These are phyloP conservation scores for Drosophila putrida DNA, from an alignment of 2,888 invertebrate species.

Conservation along the genomic window DNA sequence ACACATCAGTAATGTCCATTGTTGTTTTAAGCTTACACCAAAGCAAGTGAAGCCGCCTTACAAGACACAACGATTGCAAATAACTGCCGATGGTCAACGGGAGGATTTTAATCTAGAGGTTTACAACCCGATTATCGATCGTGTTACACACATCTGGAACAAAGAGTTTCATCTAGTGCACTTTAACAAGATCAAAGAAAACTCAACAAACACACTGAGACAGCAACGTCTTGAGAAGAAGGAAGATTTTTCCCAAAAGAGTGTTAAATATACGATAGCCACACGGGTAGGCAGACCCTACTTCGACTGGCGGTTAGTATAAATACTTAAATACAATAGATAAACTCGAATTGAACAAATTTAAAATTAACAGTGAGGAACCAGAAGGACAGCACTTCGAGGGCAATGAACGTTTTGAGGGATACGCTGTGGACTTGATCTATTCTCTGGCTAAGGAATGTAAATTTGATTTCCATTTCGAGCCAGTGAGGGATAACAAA, in stretches of 20 bases:
- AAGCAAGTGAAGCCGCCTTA: slow-evolving; percentile 86
- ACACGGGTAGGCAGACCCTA: slow-evolving; percentile 91
- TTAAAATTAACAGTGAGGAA: slow-evolving; percentile 44
- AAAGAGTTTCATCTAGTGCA: slow-evolving; percentile 72
- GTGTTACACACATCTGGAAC: slow-evolving; percentile 85
- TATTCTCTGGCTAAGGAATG: slow-evolving; percentile 90
- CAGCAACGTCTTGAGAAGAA: slow-evolving; percentile 75
- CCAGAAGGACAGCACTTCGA: slow-evolving; percentile 84
- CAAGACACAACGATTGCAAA: slow-evolving; percentile 87
- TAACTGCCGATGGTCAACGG: slow-evolving; percentile 88
- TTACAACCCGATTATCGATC: slow-evolving; percentile 84
- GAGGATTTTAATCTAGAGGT: slow-evolving; percentile 86
- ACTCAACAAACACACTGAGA: slow-evolving; percentile 80
- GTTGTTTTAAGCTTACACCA: slow-evolving; percentile 86
- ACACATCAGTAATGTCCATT: no score
- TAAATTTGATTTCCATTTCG: slow-evolving; percentile 90
- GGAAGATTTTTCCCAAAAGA: slow-evolving; percentile 87
- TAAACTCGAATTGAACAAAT: not conserved
- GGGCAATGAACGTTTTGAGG: slow-evolving; percentile 93
- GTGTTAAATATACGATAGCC: slow-evolving; percentile 89
- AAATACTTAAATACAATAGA: not conserved
- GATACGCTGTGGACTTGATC: slow-evolving; percentile 96
- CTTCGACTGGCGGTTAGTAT: slow-evolving; percentile 86
- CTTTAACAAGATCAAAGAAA: slow-evolving; percentile 69
- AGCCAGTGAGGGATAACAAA: slow-evolving; percentile 89